A percentile compares a stretch with the other conserved stretches of the same genome.
These are phyloP conservation scores for Saimiri boliviensis DNA, from an alignment of 2,113 vertebrate species.

Conservation along the genomic window DNA sequence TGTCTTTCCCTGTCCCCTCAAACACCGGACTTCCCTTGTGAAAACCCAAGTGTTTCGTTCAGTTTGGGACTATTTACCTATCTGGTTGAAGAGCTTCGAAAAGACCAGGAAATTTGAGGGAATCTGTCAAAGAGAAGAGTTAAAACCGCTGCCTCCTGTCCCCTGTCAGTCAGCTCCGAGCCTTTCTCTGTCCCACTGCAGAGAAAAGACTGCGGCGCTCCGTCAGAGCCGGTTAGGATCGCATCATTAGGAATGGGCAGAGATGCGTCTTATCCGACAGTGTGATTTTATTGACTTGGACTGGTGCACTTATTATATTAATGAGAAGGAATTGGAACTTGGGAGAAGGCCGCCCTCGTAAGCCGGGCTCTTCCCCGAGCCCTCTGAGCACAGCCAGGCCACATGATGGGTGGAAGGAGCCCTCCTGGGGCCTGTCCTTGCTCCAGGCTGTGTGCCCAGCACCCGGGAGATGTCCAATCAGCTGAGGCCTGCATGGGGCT, in stretches of 20 bases:
- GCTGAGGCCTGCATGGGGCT: not conserved
- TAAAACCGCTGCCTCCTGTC: not conserved
- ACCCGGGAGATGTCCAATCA: not conserved
- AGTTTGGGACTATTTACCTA: not conserved
- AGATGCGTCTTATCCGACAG: slow-evolving; percentile 72
- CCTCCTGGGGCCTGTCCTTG: not conserved
- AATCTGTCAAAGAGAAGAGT: not conserved
- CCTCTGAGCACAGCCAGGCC: not conserved
- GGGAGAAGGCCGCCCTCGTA: slow-evolving; percentile 20
- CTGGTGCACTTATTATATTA: slow-evolving; percentile 84
- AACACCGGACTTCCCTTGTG: not conserved
- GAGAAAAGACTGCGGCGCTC: not conserved
- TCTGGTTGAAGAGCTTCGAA: not conserved
- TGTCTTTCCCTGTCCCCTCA: rapidly evolving
- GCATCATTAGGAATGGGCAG: slow-evolving; percentile 67
- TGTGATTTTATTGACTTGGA: slow-evolving; percentile 76
- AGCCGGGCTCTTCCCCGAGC: not conserved
- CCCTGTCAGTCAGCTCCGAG: slow-evolving; percentile 45
- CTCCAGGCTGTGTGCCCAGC: rapidly evolving
- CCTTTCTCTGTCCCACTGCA: not conserved
- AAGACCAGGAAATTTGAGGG: not conserved
- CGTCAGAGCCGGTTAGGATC: slow-evolving; percentile 75
- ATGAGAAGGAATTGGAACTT: slow-evolving; percentile 83
- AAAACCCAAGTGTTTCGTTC: not conserved
- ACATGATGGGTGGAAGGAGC: not conserved